Conservation (phyloP, 2,113 vertebrate genomes). For the Takifugu bimaculatus region DNA sequence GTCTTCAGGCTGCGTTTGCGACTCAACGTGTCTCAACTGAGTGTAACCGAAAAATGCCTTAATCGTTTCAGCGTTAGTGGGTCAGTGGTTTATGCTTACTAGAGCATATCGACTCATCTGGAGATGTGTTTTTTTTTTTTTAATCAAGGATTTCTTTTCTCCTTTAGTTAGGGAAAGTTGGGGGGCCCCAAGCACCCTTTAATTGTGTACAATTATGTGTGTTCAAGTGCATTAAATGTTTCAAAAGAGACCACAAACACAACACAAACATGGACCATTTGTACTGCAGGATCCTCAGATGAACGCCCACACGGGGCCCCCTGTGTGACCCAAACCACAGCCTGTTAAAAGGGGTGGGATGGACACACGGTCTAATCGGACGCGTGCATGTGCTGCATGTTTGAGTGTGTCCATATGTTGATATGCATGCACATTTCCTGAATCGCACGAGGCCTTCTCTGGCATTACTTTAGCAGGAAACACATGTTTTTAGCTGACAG, state of each 20-base stretch:
- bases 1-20: conserved; percentile 20
- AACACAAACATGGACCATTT: conserved; percentile 3
- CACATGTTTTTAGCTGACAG: conserved; percentile 67
- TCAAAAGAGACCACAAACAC: conserved; percentile 5
- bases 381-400: conserved; percentile 14
- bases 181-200: background rate
- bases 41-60: conserved; percentile 21
- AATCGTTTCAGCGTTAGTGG: conserved; percentile 4
- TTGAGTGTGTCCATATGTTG: conserved; percentile 24
- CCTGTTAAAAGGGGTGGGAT: conserved; percentile 40
- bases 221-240: conserved; percentile 2
- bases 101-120: too few species aligned
- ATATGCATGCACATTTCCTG: conserved; percentile 40
- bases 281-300: conserved; percentile 8
- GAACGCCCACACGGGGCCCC: conserved; percentile 31
- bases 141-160: too few species aligned
- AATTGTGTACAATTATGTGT: background rate
- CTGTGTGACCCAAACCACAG: conserved; percentile 24
- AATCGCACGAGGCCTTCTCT: background rate
- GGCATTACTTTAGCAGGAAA: conserved; percentile 57
- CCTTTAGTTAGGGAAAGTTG: background rate
- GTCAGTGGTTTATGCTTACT: background rate
- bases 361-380: conserved; percentile 46
- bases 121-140: too few species aligned
- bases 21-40: conserved; percentile 29